Conservation (phyloP, 2,797 vertebrate genomes). For the Epinephelus coioides region DNA sequence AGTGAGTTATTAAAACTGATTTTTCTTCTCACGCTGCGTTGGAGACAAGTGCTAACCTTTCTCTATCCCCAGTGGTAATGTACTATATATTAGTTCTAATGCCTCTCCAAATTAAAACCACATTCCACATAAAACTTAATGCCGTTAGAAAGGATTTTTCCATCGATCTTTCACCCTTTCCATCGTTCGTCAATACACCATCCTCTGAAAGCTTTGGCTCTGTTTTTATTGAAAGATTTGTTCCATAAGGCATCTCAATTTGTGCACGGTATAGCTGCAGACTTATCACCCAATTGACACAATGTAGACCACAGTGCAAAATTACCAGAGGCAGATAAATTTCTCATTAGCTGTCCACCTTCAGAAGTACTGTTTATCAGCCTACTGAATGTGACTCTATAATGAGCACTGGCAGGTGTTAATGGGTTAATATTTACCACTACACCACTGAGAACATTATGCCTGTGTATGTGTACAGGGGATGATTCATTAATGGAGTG, state of each 20-base stretch:
- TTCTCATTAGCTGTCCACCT: slow-evolving; percentile 1
- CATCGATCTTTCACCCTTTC: slow-evolving; percentile 35
- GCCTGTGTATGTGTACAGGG: neutral
- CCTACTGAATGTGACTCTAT: neutral
- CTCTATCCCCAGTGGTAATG: slow-evolving; percentile 1
- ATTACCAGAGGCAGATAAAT: neutral
- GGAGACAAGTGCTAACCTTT: slow-evolving; percentile 19
- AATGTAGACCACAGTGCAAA: neutral
- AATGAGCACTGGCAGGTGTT: slow-evolving; percentile 2
- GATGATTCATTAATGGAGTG: slow-evolving; percentile 25
- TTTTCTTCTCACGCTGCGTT: neutral
- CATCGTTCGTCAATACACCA: slow-evolving; percentile 19
- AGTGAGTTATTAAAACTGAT: neutral
- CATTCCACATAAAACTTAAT: slow-evolving; percentile 37
- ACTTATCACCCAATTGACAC: neutral
- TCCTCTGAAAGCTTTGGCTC: slow-evolving; percentile 25
- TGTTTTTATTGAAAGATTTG: slow-evolving; percentile 15
- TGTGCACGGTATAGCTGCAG: neutral
- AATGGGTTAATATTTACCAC: slow-evolving; percentile 32
- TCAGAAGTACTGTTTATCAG: neutral
- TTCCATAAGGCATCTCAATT: slow-evolving; percentile 25
- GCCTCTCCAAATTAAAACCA: slow-evolving; percentile 53
- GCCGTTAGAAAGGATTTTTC: slow-evolving; percentile 36
- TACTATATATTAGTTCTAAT: neutral
- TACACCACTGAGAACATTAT: neutral